Evolutionary conservation across 2,888 invertebrate genomes (phyloP).

Genomic region (Geotrupes spiniger): DNA sequence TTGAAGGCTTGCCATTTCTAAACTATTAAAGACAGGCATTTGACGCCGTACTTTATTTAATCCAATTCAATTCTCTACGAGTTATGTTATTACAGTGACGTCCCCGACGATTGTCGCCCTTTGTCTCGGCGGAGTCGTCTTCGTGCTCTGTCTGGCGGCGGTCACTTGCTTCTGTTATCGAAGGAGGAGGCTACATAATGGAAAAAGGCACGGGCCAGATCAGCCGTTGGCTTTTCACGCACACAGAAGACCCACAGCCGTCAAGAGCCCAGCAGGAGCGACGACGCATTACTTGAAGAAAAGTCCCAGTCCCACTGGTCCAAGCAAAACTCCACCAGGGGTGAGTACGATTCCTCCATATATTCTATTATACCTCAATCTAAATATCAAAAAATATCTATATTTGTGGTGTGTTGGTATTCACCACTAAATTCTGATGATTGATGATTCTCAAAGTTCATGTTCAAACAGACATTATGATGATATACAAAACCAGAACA

Average conservation of each 20-base stretch:
- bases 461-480: too few relatives aligned
- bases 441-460: too few relatives aligned
- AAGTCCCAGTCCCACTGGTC: slow-evolving; percentile 82
- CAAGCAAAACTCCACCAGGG: slow-evolving; percentile 59
- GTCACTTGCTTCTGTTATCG: slow-evolving; percentile 66
- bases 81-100: slow-evolving; percentile 43
- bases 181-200: slow-evolving; percentile 49
- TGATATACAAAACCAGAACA: too few relatives aligned
- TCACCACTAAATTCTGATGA: too few relatives aligned
- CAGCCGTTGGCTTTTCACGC: slow-evolving; percentile 65
- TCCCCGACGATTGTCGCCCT: slow-evolving; percentile 57
- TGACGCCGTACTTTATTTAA: too few relatives aligned
- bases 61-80: too few relatives aligned
- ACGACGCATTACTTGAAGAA: slow-evolving; percentile 81
- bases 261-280: slow-evolving; percentile 80
- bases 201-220: slow-evolving; percentile 57
- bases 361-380: too few relatives aligned
- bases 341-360: slow-evolving; percentile 41
- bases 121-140: slow-evolving; percentile 60
- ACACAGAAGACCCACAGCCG: slow-evolving; percentile 74
- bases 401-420: too few relatives aligned
- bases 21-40: too few relatives aligned
- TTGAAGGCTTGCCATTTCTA: too few relatives aligned
- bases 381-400: too few relatives aligned
- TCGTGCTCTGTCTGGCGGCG: slow-evolving; percentile 59